Conservation (phyloP, 2,113 vertebrate species). For the Actenoides lindsayi region DNA sequence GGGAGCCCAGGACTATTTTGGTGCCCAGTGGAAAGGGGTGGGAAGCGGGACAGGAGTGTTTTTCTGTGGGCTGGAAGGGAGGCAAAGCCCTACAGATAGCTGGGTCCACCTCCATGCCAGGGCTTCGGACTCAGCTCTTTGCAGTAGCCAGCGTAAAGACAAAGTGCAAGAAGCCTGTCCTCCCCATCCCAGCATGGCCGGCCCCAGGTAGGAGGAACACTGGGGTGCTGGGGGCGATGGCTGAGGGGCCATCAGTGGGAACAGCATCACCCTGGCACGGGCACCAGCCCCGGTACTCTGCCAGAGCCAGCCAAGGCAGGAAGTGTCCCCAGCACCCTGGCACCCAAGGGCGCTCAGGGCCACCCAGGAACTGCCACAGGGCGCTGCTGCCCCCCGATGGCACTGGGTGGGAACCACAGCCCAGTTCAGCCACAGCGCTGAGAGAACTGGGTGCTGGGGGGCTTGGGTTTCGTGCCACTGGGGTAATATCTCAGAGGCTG, state of each 20-base stretch:
- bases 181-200: background rate
- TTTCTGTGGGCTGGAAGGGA: background rate
- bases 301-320: background rate
- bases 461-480: accelerated
- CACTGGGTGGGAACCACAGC: background rate
- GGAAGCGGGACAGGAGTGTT: background rate
- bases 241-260: background rate
- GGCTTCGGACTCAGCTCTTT: background rate
- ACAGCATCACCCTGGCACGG: background rate
- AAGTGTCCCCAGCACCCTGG: background rate
- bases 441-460: background rate
- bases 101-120: background rate
- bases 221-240: background rate
- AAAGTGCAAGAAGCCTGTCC: background rate
- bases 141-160: accelerated
- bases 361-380: background rate
- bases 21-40: background rate
- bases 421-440: background rate
- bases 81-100: background rate
- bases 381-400: conserved; percentile 43
- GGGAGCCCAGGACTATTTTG: background rate
- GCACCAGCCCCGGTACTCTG: background rate
- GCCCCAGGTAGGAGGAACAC: accelerated
- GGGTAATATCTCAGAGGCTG: background rate
- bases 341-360: background rate